phyloP scores from a whole-genome alignment of 2,113 vertebrate genomes.

The Falco punctatus region DNA sequence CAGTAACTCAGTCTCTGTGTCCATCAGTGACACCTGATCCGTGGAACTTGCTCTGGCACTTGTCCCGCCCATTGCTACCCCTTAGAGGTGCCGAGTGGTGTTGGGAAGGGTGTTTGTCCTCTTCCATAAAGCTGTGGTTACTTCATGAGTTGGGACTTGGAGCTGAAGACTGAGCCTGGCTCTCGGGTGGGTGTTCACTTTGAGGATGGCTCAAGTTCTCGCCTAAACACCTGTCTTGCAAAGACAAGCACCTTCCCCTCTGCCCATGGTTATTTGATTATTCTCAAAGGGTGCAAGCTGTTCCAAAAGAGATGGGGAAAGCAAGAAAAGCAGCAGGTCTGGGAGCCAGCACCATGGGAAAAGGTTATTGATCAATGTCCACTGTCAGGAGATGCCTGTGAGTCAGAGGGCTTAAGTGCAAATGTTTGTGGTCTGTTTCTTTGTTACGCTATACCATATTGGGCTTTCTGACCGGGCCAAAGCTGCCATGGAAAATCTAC shows the following conservation, averaged over 20 bases:
- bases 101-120: not conserved
- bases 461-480: not conserved
- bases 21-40: not conserved
- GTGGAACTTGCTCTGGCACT: not conserved
- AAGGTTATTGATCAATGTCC: not conserved
- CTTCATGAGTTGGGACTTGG: not conserved
- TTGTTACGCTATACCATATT: not conserved
- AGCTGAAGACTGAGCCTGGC: not conserved
- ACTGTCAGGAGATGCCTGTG: not conserved
- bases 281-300: not conserved
- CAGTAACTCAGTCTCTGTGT: not conserved
- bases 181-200: not conserved
- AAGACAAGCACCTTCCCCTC: not conserved
- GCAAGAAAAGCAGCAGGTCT: not conserved
- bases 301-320: not conserved
- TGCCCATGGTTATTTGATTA: not conserved
- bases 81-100: not conserved
- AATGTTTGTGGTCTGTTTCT: constrained; percentile 32
- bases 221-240: not conserved
- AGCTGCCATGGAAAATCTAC: constrained; percentile 41
- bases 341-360: not conserved
- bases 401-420: constrained; percentile 32
- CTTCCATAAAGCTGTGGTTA: not conserved
- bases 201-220: not conserved
- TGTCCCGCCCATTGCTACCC: not conserved